Conservation (phyloP, 2,113 vertebrate genomes). For the Takifugu bimaculatus region DNA sequence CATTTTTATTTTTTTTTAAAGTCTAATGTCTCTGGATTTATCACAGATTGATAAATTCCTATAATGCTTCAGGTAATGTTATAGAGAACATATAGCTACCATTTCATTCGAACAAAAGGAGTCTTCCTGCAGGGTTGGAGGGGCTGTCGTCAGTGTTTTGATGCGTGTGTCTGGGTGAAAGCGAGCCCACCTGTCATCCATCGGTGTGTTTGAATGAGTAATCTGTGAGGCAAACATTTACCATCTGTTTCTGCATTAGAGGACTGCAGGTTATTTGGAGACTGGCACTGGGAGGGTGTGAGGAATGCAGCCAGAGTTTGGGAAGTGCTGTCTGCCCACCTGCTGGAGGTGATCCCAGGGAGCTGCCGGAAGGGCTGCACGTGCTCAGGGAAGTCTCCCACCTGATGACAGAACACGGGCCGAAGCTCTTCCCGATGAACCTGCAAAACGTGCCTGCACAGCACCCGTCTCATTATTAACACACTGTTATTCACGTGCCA, state of each 20-base stretch:
- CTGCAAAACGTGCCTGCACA: too few species aligned
- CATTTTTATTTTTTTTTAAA: background rate
- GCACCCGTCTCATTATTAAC: too few species aligned
- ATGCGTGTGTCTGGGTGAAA: too few species aligned
- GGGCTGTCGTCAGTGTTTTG: too few species aligned
- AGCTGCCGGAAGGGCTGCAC: slow-evolving; percentile 5
- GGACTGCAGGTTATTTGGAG: slow-evolving; percentile 39
- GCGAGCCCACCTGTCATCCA: slow-evolving; percentile 7
- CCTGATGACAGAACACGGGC: too few species aligned
- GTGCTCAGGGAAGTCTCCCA: too few species aligned
- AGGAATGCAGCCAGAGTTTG: slow-evolving; percentile 38
- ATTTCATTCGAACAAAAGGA: too few species aligned
- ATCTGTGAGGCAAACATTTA: slow-evolving; percentile 34
- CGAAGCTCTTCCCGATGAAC: too few species aligned
- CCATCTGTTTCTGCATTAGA: slow-evolving; percentile 26
- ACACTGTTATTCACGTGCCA: too few species aligned
- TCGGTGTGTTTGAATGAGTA: slow-evolving; percentile 17
- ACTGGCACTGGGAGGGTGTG: slow-evolving; percentile 23
- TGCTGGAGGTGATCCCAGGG: slow-evolving; percentile 16
- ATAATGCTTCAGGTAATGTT: background rate
- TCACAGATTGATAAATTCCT: too few species aligned
- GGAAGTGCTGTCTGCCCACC: slow-evolving; percentile 22
- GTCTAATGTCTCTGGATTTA: background rate
- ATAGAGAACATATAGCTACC: background rate
- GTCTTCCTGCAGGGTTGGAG: too few species aligned